Evolutionary conservation across 1,140 invertebrate genomes (phyloP).

Genomic region (Polypedilum vanderplanki): DNA sequence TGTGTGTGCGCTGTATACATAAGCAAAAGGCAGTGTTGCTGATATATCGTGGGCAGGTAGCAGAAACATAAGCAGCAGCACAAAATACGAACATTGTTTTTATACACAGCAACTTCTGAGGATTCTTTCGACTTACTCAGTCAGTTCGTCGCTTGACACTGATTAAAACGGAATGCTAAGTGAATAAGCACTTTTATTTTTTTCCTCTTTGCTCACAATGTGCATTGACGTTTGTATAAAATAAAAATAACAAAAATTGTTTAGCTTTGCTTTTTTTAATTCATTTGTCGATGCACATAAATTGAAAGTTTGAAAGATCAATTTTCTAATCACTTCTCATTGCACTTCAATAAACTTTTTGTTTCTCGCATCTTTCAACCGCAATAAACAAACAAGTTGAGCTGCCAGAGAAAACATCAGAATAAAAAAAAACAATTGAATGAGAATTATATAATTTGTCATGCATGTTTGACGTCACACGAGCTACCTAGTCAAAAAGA

Average conservation of each 20-base stretch:
- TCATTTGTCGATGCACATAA: neutral
- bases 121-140: conserved; percentile 5
- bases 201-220: neutral
- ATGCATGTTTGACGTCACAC: conserved; percentile 11
- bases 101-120: conserved; percentile 7
- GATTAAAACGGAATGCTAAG: conserved; percentile 24
- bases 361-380: neutral
- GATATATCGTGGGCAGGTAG: conserved; percentile 16
- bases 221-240: neutral
- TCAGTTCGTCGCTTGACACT: conserved; percentile 4
- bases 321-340: neutral
- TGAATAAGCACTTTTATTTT: neutral
- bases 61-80: neutral
- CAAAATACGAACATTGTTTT: neutral
- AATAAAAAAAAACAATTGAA: conserved; percentile 8
- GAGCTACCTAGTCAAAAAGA: neutral
- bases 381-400: neutral
- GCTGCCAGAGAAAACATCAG: neutral
- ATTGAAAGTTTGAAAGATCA: neutral
- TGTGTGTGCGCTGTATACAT: conserved; percentile 15
- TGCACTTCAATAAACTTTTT: neutral
- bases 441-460: conserved; percentile 14
- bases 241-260: neutral
- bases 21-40: conserved; percentile 9
- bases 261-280: neutral